These are phyloP conservation scores for Coelopa frigida DNA, from an alignment of 1,140 invertebrate species.

Conservation along the genomic window DNA sequence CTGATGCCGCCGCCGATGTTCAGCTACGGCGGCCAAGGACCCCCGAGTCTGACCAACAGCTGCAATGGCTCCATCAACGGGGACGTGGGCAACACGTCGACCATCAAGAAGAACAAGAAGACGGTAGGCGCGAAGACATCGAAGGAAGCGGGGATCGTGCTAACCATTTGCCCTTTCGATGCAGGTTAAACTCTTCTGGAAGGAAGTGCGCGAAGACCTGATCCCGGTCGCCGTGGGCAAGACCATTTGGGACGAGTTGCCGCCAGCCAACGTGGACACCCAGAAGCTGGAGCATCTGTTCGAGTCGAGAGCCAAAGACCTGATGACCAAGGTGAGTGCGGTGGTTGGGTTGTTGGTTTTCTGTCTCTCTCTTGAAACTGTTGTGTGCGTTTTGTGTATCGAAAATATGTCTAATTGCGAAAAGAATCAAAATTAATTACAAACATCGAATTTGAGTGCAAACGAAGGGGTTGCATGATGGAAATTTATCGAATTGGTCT, in stretches of 20 bases:
- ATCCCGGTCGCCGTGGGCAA: constrained; percentile 59
- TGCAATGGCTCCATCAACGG: constrained; percentile 42
- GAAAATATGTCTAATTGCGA: too few relatives aligned
- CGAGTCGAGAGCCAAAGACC: constrained; percentile 92
- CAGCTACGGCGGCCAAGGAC: constrained; percentile 29
- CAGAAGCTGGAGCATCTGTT: constrained; percentile 95
- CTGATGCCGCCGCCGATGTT: constrained; percentile 46
- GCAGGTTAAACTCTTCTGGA: constrained; percentile 93
- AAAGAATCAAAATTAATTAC: too few relatives aligned
- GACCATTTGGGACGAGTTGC: constrained; percentile 94
- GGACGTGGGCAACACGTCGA: constrained; percentile 41
- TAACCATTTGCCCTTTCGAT: background rate
- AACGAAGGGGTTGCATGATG: too few relatives aligned
- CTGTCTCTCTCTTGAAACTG: too few relatives aligned
- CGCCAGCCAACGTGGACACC: constrained; percentile 77
- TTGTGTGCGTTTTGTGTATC: too few relatives aligned
- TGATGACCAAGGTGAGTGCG: constrained; percentile 80
- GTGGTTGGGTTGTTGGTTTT: too few relatives aligned
- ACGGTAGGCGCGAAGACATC: constrained; percentile 53
- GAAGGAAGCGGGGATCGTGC: background rate
- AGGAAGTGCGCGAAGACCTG: constrained; percentile 82
- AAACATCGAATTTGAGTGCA: too few relatives aligned
- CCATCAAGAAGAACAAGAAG: constrained; percentile 85
- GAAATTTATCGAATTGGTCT: too few relatives aligned
- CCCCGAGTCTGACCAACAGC: constrained; percentile 33